Percentiles rank a stretch among this genome's conserved stretches.
phyloP scores from a whole-genome alignment of 2,888 invertebrate species.

The Asteroscopus sphinx region DNA sequence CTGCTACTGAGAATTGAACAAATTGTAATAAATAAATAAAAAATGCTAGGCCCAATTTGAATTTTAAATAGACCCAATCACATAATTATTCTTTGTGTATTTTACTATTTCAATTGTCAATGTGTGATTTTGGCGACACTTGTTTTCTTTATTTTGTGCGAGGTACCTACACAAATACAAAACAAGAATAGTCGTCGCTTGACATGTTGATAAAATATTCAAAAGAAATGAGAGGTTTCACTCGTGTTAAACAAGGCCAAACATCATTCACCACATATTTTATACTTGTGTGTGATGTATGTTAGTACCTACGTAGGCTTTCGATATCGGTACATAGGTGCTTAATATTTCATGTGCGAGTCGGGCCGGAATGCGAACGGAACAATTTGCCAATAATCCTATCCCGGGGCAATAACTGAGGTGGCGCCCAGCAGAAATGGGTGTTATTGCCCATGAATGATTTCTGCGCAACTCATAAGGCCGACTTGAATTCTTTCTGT shows the following conservation, averaged over 20 bases:
- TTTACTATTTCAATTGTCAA: too few species aligned
- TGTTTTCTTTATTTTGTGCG: too few species aligned
- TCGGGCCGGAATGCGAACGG: conserved; percentile 83
- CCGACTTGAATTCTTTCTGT: conserved; percentile 72
- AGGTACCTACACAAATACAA: background rate
- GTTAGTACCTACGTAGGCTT: conserved; percentile 47
- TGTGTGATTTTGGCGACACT: too few species aligned
- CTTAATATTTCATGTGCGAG: conserved; percentile 86
- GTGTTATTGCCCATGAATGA: conserved; percentile 85
- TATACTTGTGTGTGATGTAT: conserved; percentile 37
- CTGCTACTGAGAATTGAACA: too few species aligned
- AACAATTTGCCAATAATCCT: conserved; percentile 89
- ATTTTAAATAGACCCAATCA: too few species aligned
- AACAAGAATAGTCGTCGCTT: conserved; percentile 16
- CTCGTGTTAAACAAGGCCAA: conserved; percentile 39
- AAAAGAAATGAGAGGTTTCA: conserved; percentile 33
- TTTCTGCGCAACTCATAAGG: conserved; percentile 77
- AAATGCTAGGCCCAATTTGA: too few species aligned
- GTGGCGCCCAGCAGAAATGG: conserved; percentile 83
- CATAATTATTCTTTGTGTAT: too few species aligned
- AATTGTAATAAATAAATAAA: too few species aligned
- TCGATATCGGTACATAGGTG: conserved; percentile 71
- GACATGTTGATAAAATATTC: conserved; percentile 30
- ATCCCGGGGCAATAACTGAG: conserved; percentile 85
- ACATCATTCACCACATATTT: conserved; percentile 52